Base-by-base conservation (phyloP, 2,797 vertebrate genomes). In the Ctenochaetus hawaiiensis region DNA sequence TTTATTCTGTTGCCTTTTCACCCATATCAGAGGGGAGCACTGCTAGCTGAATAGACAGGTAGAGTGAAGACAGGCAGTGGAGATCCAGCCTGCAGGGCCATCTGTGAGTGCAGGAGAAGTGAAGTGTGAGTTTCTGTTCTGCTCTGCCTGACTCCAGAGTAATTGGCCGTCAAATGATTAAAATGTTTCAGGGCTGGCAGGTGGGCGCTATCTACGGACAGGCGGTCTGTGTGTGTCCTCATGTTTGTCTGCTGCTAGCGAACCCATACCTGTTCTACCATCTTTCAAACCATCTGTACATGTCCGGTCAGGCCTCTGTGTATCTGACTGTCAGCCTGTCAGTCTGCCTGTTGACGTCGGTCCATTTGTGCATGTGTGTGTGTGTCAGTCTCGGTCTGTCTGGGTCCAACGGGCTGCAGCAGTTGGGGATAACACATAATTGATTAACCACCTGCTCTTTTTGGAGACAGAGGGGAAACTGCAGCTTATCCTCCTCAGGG, bases 91-190 rank as follows among this genome's bases (percentile, higher is more conserved):
- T 89, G 80, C 75, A 80, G 75, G 73, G 74, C 91, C 87, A 82
- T 92, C 84, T 90, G 90, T 52, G 72, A 84, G 74, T 78, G 75
- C 76, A 4, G 51, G 51, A 77, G 79, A 83, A 89, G 80, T 81
- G 82, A 88, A 88, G 84, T 90, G 91, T 84, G 84, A 83, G 84
- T 86, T 84, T 89, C 78, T 90, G 87, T 82, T 92, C 86, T 85
- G 86, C 89, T 91, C 91, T 90, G 86, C 72, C 88, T 89, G 74
- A 60, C 72, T 89, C 78, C 73, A 85, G 87, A 93, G 87, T 91
- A 91, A 91, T 93, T 93, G 90, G 88, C 88, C 92, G 45, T 91
- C 90, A 87, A 86, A 90, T 90, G 90, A 93, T 93, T 89, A 89
- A 86, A 93, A 90, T 85, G 82, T 89, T 92, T 92, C 67, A 44